Evolutionary conservation across 2,888 invertebrate species (phyloP).

Genomic region (Chrysomela aeneicollis): DNA sequence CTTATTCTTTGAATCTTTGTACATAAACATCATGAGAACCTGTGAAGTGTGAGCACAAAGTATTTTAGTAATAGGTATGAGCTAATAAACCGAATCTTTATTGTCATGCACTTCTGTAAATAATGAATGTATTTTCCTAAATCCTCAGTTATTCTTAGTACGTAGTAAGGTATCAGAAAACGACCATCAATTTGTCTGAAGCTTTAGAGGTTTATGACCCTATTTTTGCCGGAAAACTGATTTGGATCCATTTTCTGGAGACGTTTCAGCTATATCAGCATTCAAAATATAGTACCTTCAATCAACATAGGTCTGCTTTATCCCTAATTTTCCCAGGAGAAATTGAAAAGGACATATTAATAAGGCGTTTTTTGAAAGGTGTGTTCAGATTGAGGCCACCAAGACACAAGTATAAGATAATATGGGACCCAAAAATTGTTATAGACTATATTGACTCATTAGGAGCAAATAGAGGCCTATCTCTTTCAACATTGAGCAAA

Average conservation of each 20-base stretch:
- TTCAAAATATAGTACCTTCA: slow-evolving; percentile 35
- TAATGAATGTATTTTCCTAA: too few relatives aligned
- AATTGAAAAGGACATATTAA: slow-evolving; percentile 21
- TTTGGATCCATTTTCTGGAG: background rate
- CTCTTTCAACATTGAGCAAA: slow-evolving; percentile 31
- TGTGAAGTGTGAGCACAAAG: too few relatives aligned
- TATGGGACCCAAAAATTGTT: slow-evolving; percentile 44
- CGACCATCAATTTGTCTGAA: too few relatives aligned
- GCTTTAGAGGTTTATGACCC: too few relatives aligned
- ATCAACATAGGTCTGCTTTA: slow-evolving; percentile 39
- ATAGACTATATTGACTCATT: slow-evolving; percentile 17
- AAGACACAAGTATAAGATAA: slow-evolving; percentile 41
- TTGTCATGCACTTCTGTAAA: too few relatives aligned
- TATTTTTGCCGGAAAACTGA: background rate
- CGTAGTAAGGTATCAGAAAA: too few relatives aligned
- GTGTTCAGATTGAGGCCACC: slow-evolving; percentile 38
- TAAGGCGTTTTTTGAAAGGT: slow-evolving; percentile 43
- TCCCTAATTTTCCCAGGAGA: slow-evolving; percentile 31
- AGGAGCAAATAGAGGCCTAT: background rate
- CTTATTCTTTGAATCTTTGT: too few relatives aligned
- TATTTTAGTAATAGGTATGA: too few relatives aligned
- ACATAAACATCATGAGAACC: too few relatives aligned
- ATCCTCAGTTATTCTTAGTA: too few relatives aligned
- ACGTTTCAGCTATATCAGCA: background rate
- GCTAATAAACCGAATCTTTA: too few relatives aligned